phyloP scores from a whole-genome alignment of 2,888 invertebrate species.

The Ophion obscuratus region DNA sequence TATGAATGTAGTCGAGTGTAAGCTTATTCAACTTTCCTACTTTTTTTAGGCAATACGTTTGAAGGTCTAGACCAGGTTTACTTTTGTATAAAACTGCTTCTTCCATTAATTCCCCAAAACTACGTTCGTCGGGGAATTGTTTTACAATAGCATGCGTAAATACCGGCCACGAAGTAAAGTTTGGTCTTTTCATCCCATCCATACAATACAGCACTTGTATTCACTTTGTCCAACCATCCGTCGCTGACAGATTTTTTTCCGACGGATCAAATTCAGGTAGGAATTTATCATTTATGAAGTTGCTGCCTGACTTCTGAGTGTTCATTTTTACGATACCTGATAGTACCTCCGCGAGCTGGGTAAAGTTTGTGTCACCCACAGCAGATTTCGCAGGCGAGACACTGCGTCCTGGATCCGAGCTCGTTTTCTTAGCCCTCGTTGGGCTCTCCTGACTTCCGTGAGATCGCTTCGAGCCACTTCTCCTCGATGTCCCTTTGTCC shows the following conservation, averaged over 20 bases:
- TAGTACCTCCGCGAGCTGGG: conserved; percentile 54
- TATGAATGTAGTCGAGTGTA: conserved; percentile 50
- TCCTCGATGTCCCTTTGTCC: background rate
- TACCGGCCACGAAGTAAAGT: conserved; percentile 60
- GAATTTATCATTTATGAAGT: conserved; percentile 65
- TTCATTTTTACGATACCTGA: conserved; percentile 51
- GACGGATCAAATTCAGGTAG: conserved; percentile 67
- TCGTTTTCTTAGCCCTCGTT: background rate
- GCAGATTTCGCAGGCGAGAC: background rate
- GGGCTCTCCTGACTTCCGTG: background rate
- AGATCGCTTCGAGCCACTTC: background rate
- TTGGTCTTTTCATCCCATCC: conserved; percentile 63
- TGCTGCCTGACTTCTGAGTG: conserved; percentile 35
- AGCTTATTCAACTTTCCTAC: conserved; percentile 58
- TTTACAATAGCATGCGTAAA: conserved; percentile 52
- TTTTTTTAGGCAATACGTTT: conserved; percentile 63
- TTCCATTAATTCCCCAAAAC: conserved; percentile 56
- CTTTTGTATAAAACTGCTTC: conserved; percentile 51
- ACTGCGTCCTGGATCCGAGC: background rate
- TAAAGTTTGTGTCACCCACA: conserved; percentile 21
- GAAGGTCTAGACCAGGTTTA: conserved; percentile 47
- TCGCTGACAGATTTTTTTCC: conserved; percentile 37
- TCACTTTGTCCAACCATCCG: conserved; percentile 64
- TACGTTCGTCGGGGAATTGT: conserved; percentile 64
- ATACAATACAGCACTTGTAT: conserved; percentile 50